phyloP scores from a whole-genome alignment of 2,113 vertebrate species.

The Dromas ardeola region DNA sequence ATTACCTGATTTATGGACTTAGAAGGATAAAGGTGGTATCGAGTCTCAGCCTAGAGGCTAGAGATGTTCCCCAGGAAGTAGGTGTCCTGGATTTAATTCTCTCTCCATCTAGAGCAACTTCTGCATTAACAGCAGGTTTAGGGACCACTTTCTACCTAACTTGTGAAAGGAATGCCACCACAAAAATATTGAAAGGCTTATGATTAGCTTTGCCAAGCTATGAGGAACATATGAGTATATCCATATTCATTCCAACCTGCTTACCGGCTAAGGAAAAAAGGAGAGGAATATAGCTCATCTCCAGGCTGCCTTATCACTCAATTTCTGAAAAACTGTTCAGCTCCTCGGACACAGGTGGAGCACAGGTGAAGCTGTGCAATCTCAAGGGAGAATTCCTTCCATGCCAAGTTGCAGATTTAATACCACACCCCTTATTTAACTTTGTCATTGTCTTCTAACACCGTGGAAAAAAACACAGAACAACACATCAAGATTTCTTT shows the following conservation, averaged over 20 bases:
- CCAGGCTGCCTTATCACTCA: not conserved
- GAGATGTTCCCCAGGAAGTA: not conserved
- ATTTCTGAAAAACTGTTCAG: not conserved
- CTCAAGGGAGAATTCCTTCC: not conserved
- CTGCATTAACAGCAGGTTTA: not conserved
- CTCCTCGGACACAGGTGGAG: not conserved
- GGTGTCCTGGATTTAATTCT: not conserved
- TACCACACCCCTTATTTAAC: not conserved
- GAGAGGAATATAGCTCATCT: not conserved
- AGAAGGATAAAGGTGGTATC: not conserved
- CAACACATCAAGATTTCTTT: not conserved
- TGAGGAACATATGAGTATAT: not conserved
- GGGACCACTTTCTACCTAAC: not conserved
- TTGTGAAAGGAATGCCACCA: not conserved
- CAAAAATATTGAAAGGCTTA: not conserved
- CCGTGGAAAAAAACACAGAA: accelerated
- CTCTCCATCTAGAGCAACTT: not conserved
- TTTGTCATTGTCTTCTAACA: not conserved
- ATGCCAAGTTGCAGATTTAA: not conserved
- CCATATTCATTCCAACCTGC: not conserved
- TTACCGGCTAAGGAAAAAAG: not conserved
- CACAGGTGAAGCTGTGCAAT: not conserved
- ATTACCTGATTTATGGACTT: not conserved
- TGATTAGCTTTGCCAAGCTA: not conserved
- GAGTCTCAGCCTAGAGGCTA: not conserved